Percentiles rank a stretch among this genome's conserved stretches.
These are phyloP conservation scores for Brotogeris chrysoptera DNA, from an alignment of 2,797 vertebrate genomes.

Conservation along the genomic window DNA sequence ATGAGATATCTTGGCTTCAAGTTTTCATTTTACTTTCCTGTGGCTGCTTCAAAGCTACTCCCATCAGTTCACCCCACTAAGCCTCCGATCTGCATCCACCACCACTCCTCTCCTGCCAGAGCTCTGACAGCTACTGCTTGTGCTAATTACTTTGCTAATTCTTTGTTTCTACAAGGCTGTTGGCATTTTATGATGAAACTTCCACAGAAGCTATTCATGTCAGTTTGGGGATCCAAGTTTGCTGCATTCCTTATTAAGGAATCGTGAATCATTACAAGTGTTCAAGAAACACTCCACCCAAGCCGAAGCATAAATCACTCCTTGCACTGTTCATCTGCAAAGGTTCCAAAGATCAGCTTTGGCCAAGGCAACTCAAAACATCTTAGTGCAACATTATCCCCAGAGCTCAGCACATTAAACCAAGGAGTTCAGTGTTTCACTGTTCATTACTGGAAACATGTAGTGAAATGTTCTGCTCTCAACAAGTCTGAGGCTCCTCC, in stretches of 20 bases:
- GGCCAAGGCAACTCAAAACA: background rate
- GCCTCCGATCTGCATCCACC: background rate
- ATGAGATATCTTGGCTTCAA: accelerated
- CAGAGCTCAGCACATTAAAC: slow-evolving; percentile 5
- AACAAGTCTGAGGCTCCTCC: background rate
- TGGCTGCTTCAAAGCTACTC: background rate
- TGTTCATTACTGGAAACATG: slow-evolving; percentile 1
- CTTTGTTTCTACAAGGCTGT: background rate
- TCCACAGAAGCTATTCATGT: background rate
- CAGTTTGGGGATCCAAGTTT: background rate
- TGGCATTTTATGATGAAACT: background rate
- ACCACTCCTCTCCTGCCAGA: background rate
- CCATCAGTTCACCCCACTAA: background rate
- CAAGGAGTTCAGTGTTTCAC: background rate
- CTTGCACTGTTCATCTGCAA: background rate
- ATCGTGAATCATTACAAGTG: background rate
- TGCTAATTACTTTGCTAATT: background rate
- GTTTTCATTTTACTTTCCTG: background rate
- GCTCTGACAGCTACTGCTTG: background rate
- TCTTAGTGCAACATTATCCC: background rate
- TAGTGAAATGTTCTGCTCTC: background rate
- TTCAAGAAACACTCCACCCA: background rate
- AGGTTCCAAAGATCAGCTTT: background rate
- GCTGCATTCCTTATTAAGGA: background rate
- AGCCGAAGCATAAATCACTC: background rate